Base-by-base conservation (phyloP, 2,113 vertebrate species). In the Clinocottus analis region DNA sequence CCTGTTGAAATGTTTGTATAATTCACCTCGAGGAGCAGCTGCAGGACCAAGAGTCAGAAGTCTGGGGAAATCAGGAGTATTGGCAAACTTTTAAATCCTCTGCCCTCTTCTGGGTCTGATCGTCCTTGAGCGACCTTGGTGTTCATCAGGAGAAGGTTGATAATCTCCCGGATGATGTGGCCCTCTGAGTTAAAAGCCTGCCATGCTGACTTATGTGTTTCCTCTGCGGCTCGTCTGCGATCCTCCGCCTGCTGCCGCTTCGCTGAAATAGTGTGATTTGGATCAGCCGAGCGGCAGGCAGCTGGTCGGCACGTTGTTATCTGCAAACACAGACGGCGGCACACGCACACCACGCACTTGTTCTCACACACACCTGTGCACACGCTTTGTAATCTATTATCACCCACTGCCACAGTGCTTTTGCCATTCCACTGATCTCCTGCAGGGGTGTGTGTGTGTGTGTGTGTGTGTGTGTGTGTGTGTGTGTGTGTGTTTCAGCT, bases 221-320 rank as follows among this genome's bases (percentile, higher is more conserved):
- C 47, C 74, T 63, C 19, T 43, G 9, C 55, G 21, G 29, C 77
- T 77, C 13, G 21, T 29, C 75, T 61, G 72, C 27, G 16, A 45
- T 61, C 79, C 37, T 74, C 27, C 1, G 64, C 69, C 65, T 61
- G 80, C 73, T 56, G 63, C 69, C 35, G 69, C 64, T 17, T 7
- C 58, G 3, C 37, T 73, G 2, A 74, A 82, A 71, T 33, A 53
- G 58, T 75, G 64, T 58, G 81, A 87, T 80, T 75, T 45, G 75
- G 80, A 87, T 87, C 72, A 67, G 71, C n/a, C 47, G 6, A 35
- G 64, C 71, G 1, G 77, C 66, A 47, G 78, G 43, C n/a, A 43
- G 79, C 78, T 76, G 85, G 83, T 70, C 60, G 43, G 60, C 49
- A 69, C 81, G 72, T 80, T 80, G 76, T 88, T 85, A 85, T 90